Evolutionary conservation across 2,797 vertebrate genomes (phyloP).

Genomic region (Poecilia velifera): DNA sequence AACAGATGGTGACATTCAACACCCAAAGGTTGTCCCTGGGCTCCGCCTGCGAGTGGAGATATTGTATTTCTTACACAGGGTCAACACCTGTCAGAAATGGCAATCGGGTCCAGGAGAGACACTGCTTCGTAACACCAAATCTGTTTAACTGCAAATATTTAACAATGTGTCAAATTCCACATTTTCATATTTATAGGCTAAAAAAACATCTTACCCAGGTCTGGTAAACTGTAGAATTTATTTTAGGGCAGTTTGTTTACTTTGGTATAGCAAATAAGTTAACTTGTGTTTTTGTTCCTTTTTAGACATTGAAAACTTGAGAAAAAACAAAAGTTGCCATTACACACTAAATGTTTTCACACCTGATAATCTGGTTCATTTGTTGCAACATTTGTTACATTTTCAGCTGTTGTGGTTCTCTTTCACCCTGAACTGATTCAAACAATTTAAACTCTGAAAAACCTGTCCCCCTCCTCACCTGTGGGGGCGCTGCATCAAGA

Average conservation of each 20-base stretch:
- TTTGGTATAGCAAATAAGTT: background rate
- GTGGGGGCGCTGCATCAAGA: too few species aligned
- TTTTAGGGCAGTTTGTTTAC: background rate
- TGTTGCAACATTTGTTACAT: too few species aligned
- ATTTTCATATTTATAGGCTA: background rate
- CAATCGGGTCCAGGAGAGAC: conserved; percentile 25
- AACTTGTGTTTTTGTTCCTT: background rate
- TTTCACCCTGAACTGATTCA: too few species aligned
- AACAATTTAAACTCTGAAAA: too few species aligned
- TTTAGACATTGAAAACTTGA: background rate
- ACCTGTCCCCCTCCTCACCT: too few species aligned
- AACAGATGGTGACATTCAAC: conserved; percentile 81
- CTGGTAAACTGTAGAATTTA: background rate
- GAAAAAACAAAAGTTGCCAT: too few species aligned
- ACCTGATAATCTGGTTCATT: too few species aligned
- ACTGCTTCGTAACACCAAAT: conserved; percentile 6
- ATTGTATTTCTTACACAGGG: conserved; percentile 57
- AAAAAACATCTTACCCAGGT: background rate
- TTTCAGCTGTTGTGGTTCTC: too few species aligned
- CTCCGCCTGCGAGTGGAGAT: conserved; percentile 47
- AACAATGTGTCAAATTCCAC: background rate
- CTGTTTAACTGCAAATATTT: background rate
- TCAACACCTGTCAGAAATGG: conserved; percentile 67
- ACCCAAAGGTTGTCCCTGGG: conserved; percentile 62
- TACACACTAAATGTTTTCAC: too few species aligned